Evolutionary conservation across 2,888 invertebrate species (phyloP), one percentile per base, ranked within the genome.

Genomic region (Orthosia gracilis): DNA sequence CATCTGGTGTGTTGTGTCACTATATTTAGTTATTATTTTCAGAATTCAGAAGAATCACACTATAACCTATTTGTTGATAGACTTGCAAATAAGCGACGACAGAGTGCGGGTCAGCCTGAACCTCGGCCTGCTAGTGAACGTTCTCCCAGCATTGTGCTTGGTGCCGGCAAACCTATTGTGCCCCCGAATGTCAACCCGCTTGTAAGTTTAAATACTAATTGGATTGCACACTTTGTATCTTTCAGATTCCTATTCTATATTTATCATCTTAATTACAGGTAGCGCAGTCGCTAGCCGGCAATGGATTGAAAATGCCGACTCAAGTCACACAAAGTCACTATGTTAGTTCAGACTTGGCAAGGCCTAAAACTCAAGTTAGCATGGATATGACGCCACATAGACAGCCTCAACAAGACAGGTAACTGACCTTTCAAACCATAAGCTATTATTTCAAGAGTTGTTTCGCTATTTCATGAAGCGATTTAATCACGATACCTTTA

Each of bases 41-140:
- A 97, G 97, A 95, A 97, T 79, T 98, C 98, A 0, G 98, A 98
- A 84, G 98, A 98, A 87, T 97, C 98, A 0, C 97, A 98, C 91
- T 98, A 98, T 89, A 97, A 97, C 86, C 94, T 97, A 92, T 98
- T 98, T 90, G 93, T 98, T 80, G 98, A 98, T 80, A 97, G 97
- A 82, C 95, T 99, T 68, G 97, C 98, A 2, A 97, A 97, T 89
- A 98, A 97, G 89, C 96, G 98, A 71, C 96, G 98, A 26, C 98
- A 98, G 90, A 97, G 97, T 75, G 98, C 98, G 9, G 98, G 98
- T 83, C 97, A 97, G 18, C 91, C 93, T 9, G 92, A 94, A 69
- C 86, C 91, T 4, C 91, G 92, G 2, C 86, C 93, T 7, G 94
- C 83, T 70, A 90, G 83, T 69, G 96, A 96, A 0, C 94, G 94